Percentiles rank a stretch among this genome's conserved stretches.
Evolutionary conservation across 2,113 vertebrate genomes (phyloP).

Genomic region (Falco punctatus): DNA sequence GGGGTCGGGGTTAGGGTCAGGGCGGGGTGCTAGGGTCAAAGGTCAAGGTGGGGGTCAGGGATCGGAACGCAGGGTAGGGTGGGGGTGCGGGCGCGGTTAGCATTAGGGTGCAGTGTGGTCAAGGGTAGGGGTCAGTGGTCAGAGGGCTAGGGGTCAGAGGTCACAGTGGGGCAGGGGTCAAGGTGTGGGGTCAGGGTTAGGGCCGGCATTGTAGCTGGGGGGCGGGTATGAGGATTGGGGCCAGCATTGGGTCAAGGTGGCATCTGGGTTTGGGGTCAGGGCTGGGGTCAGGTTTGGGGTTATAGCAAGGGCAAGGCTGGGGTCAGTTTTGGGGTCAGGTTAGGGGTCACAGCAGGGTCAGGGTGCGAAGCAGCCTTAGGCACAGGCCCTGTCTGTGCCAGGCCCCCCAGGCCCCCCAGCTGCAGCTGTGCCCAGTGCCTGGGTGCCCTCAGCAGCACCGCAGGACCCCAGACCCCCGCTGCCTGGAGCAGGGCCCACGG

Average conservation of each 20-base stretch:
- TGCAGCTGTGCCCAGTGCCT: no score
- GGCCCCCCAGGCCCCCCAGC: not conserved
- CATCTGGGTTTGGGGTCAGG: not conserved
- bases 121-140: not conserved
- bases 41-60: not conserved
- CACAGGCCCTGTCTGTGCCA: no score
- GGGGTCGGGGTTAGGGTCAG: no score
- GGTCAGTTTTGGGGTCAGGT: not conserved
- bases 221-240: not conserved
- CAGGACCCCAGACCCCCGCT: no score
- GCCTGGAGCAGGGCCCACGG: accelerated
- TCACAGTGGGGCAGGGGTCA: not conserved
- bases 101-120: accelerated
- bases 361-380: not conserved
- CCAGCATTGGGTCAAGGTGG: accelerated
- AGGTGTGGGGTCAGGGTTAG: not conserved
- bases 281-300: not conserved
- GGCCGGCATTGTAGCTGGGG: accelerated
- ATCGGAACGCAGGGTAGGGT: not conserved
- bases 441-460: not conserved
- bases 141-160: no score
- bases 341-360: not conserved
- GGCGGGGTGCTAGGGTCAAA: not conserved
- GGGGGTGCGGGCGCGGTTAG: accelerated
- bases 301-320: no score